Base-by-base conservation (phyloP, 2,113 vertebrate species). In the Felis chaus region DNA sequence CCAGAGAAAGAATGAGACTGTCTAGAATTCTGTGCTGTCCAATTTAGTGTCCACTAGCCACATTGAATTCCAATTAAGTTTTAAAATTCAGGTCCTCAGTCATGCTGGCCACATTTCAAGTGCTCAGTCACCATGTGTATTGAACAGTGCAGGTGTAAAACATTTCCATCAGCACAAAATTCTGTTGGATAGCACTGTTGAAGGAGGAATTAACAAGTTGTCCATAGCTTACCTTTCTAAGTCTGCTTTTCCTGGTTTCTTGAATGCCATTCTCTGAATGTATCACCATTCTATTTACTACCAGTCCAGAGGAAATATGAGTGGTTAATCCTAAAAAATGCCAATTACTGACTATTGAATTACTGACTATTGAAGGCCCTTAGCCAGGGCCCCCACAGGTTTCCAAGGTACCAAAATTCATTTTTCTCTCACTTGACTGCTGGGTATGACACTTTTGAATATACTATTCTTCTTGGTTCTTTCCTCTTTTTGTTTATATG, bases 31-130 rank as follows among this genome's bases (percentile, higher is more conserved):
- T 73, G 1, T 89, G 66, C 73, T 86, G 18, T 66, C 50, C 39
- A 25, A 5, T 94, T 41, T 66, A n/a, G 11, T 48, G 79, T 16
- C 33, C 6, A 61, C 23, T 31, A 31, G 18, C 39, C 19, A 74
- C 16, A 80, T 85, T 82, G 76, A 93, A 89, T 83, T 89, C 79
- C 84, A 92, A 48, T 81, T 50, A 78, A 68, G 66, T 80, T 80
- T 81, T n/a, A 57, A 45, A 79, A 23, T 61, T 81, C 57, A 83
- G 7, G 57, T 88, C 31, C 27, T 66, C 31, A 39, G 53, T 82
- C n/a, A 12, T 36, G 16, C 66, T 85, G 79, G 45, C 53, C 55
- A 48, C 39, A 84, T 63, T 96, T 86, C 88, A 74, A 82, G 39
- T 69, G 4, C 29, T 80, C 12, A 80, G 45, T 73, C 83, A 48